A percentile compares a stretch with the other conserved stretches of the same genome.
Evolutionary conservation across 2,888 invertebrate species (phyloP).

Genomic region (Apodemia hepburni): DNA sequence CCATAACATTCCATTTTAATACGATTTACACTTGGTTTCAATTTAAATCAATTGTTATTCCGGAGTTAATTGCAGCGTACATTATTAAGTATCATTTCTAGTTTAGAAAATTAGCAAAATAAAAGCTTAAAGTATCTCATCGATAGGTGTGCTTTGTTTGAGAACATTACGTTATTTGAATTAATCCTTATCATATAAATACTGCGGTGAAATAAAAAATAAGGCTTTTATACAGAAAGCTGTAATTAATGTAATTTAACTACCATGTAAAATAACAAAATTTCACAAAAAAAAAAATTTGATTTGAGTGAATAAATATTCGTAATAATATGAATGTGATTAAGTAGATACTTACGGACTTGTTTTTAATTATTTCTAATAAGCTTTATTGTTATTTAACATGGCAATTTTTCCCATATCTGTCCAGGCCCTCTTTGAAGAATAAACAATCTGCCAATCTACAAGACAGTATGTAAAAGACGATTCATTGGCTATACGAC

Average conservation of each 20-base stretch:
- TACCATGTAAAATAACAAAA: not conserved
- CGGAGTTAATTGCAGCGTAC: not conserved
- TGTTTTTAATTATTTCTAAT: no score
- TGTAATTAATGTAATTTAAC: not conserved
- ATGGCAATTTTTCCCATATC: no score
- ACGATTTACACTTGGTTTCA: not conserved
- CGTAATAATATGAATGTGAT: no score
- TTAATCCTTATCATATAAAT: no score
- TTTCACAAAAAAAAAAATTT: not conserved
- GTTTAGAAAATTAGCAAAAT: not conserved
- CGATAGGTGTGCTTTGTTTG: not conserved
- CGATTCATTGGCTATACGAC: no score
- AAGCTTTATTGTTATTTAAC: no score
- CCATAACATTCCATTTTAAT: not conserved
- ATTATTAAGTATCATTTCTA: not conserved
- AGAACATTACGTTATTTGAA: not conserved
- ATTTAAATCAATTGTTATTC: not conserved
- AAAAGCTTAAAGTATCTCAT: not conserved
- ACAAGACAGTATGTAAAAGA: no score
- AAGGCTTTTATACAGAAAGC: not conserved
- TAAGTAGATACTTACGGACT: no score
- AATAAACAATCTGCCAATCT: no score
- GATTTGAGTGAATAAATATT: no score
- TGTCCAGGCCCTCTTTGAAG: no score
- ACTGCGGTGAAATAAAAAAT: not conserved